A percentile compares a stretch with the other conserved stretches of the same genome.
Evolutionary conservation across 2,113 vertebrate genomes (phyloP).

Genomic region (Rhabdomys dilectus): DNA sequence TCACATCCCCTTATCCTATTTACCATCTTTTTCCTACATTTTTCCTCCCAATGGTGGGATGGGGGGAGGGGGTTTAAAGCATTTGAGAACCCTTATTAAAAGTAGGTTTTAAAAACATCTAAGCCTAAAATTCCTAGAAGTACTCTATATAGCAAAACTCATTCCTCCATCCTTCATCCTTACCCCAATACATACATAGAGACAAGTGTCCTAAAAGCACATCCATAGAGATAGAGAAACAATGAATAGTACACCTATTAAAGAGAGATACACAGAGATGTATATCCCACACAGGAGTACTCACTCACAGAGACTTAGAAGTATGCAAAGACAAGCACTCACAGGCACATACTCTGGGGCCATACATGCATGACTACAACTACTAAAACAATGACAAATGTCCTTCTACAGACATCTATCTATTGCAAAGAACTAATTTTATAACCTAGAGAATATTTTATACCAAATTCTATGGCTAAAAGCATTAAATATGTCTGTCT

Average conservation of each 20-base stretch:
- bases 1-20: no score
- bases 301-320: background rate
- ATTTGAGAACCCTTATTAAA: no score
- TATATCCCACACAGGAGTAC: background rate
- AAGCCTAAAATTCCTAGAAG: background rate
- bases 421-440: slow-evolving; percentile 11
- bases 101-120: no score
- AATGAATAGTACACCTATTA: background rate
- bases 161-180: background rate
- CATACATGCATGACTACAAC: background rate
- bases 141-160: background rate
- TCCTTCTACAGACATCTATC: background rate
- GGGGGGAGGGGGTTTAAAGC: no score
- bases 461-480: background rate
- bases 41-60: no score
- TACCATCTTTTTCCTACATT: no score
- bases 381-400: background rate
- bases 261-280: background rate
- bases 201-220: background rate
- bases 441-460: background rate
- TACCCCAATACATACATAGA: background rate
- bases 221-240: background rate
- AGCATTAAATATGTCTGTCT: background rate
- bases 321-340: background rate
- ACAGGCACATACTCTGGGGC: background rate